Evolutionary conservation across 2,113 vertebrate genomes (phyloP).

Genomic region (Syngnathus scovelli): DNA sequence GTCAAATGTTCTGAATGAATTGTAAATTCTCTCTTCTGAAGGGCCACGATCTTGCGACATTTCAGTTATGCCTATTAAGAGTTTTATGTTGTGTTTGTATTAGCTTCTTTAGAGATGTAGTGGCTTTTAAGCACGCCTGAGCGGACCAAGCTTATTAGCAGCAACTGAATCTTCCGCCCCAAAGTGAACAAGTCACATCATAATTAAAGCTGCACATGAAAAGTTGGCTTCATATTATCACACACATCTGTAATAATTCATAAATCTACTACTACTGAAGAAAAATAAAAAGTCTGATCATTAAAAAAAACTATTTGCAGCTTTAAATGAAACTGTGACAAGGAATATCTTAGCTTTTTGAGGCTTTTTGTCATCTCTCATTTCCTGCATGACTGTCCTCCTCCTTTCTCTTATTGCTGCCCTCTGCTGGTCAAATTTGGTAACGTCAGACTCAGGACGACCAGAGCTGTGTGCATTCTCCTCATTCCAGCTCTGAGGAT

Average conservation of each 20-base stretch:
- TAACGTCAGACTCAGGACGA: constrained; percentile 84
- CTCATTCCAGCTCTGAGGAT: constrained; percentile 80
- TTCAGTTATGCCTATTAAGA: neutral
- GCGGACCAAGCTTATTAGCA: constrained; percentile 1
- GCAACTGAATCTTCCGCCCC: neutral
- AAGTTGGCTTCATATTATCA: neutral
- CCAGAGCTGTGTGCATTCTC: constrained; percentile 91
- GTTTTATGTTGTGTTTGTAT: neutral
- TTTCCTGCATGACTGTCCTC: constrained; percentile 51
- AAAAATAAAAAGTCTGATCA: neutral
- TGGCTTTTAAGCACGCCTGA: constrained; percentile 1
- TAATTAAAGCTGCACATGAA: constrained; percentile 9
- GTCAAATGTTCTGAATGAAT: neutral
- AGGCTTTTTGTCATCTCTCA: constrained; percentile 1
- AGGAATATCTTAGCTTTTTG: neutral
- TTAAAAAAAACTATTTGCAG: neutral
- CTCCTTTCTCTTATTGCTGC: constrained; percentile 52
- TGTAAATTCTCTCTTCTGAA: constrained; percentile 18
- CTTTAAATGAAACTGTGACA: constrained; percentile 5
- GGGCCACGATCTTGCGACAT: constrained; percentile 3
- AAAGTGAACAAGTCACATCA: neutral
- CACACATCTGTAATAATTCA: neutral
- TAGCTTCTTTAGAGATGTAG: neutral
- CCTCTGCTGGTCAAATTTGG: constrained; percentile 62
- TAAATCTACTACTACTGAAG: neutral